Conservation (phyloP, 2,797 vertebrate species). For the Megaceryle alcyon region DNA sequence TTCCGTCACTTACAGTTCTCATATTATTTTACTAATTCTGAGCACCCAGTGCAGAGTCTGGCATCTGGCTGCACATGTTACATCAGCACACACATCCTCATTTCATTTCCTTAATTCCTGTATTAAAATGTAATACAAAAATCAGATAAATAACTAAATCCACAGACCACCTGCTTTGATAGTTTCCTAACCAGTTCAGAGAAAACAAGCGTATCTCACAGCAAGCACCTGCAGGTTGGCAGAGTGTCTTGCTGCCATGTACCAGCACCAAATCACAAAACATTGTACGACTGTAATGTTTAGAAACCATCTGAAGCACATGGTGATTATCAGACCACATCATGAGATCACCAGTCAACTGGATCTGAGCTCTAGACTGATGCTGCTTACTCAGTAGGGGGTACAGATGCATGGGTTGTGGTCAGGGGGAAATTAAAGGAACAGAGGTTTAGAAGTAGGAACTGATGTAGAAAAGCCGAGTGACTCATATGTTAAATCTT, state of each 20-base stretch:
- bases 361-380: background rate
- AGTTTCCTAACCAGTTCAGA: background rate
- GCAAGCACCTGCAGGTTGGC: background rate
- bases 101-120: constrained; percentile 53
- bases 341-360: background rate
- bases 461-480: background rate
- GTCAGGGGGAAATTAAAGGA: background rate
- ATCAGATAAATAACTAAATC: background rate
- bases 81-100: constrained; percentile 50
- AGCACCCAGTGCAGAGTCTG: background rate
- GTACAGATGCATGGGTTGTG: background rate
- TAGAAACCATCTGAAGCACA: background rate
- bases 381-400: background rate
- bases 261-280: background rate
- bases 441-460: constrained; percentile 29
- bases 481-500: background rate
- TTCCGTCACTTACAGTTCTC: constrained; percentile 25
- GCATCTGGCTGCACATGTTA: background rate
- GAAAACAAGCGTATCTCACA: background rate
- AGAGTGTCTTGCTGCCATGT: background rate
- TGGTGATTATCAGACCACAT: background rate
- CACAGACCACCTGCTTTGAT: background rate
- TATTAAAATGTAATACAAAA: background rate
- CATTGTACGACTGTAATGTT: fast-evolving
- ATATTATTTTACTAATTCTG: background rate